These are phyloP conservation scores for Actinernus sp. DNA, from an alignment of 92 coral and sea anemone genomes.

Conservation along the genomic window DNA sequence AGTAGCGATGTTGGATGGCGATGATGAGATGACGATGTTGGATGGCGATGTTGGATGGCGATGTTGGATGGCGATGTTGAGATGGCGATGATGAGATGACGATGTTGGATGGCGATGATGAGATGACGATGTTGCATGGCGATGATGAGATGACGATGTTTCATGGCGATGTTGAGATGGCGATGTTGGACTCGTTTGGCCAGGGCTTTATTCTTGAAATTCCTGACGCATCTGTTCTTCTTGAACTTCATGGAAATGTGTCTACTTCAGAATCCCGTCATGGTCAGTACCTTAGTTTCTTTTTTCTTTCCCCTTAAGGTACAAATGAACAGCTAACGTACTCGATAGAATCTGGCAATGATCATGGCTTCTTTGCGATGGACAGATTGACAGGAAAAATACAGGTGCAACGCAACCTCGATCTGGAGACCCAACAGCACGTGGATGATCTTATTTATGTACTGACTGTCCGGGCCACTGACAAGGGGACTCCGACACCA, in stretches of 20 bases:
- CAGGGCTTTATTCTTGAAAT: no score
- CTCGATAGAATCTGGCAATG: constrained; percentile 73
- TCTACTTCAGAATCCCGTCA: background rate
- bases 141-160: background rate
- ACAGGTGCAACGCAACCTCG: constrained; percentile 61
- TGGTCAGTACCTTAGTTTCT: background rate
- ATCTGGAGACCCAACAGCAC: constrained; percentile 84
- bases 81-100: no score
- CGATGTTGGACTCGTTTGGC: no score
- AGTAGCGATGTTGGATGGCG: no score
- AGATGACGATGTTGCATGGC: background rate
- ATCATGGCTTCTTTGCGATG: constrained; percentile 63
- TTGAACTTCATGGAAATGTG: background rate
- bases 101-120: no score
- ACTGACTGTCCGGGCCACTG: constrained; percentile 67
- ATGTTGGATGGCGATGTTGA: no score
- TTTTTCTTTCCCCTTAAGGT: constrained; percentile 23
- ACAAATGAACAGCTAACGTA: constrained; percentile 66
- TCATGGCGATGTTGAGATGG: no score
- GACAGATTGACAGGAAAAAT: constrained; percentile 64
- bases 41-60: no score
- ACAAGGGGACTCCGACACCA: constrained; percentile 68
- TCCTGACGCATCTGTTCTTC: background rate
- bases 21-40: no score
- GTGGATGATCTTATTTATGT: constrained; percentile 74